Evolutionary conservation across 2,797 vertebrate species (phyloP).

Genomic region (Eleutherodactylus coqui): DNA sequence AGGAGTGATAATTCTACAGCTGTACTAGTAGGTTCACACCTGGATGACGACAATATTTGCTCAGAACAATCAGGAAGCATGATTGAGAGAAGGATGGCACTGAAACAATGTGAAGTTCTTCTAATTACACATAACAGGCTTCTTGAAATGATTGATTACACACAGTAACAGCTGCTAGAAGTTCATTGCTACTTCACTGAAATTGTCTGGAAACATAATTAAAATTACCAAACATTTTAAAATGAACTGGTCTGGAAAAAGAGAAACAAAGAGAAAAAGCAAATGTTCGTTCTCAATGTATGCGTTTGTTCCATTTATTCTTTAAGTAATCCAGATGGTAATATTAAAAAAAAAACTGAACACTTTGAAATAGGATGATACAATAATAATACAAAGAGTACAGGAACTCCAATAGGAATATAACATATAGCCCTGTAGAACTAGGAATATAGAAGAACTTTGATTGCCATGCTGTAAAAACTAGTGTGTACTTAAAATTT

Average conservation of each 20-base stretch:
- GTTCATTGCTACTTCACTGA: constrained; percentile 64
- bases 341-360: constrained; percentile 41
- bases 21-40: constrained; percentile 66
- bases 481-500: no score
- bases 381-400: neutral
- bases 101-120: constrained; percentile 69
- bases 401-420: neutral
- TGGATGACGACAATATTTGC: constrained; percentile 65
- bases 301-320: constrained; percentile 58
- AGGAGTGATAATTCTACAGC: constrained; percentile 66
- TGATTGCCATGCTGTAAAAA: no score
- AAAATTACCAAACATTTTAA: constrained; percentile 67
- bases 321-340: constrained; percentile 53
- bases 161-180: constrained; percentile 65
- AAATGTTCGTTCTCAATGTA: constrained; percentile 54
- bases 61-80: constrained; percentile 67
- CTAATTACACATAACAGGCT: constrained; percentile 71
- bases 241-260: constrained; percentile 64
- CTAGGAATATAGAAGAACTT: neutral
- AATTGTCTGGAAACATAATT: constrained; percentile 67
- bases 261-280: constrained; percentile 56
- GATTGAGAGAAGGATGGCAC: constrained; percentile 64
- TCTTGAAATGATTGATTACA: constrained; percentile 69
- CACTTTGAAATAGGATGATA: constrained; percentile 21
- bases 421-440: neutral